These are phyloP conservation scores for Leucophenga montana DNA, from an alignment of 2,888 invertebrate species.

Conservation along the genomic window DNA sequence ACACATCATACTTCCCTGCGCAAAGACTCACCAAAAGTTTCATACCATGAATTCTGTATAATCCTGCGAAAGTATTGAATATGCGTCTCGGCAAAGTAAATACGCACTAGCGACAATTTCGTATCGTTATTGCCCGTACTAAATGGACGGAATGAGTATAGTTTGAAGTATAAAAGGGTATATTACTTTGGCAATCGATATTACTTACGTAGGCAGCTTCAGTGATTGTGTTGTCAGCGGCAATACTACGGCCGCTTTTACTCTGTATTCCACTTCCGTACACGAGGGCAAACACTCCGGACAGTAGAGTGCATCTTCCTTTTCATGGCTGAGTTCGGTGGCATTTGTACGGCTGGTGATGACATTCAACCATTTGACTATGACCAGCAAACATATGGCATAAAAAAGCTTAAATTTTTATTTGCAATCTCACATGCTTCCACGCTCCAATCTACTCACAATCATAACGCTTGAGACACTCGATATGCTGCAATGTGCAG, in stretches of 20 bases:
- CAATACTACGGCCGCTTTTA: slow-evolving; percentile 63
- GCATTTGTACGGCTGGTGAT: slow-evolving; percentile 61
- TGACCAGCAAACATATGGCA: slow-evolving; percentile 25
- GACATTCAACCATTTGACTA: slow-evolving; percentile 73
- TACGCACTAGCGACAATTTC: slow-evolving; percentile 60
- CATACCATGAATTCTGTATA: slow-evolving; percentile 75
- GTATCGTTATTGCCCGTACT: slow-evolving; percentile 50
- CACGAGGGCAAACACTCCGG: slow-evolving; percentile 77
- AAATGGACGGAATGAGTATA: background rate
- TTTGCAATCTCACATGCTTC: slow-evolving; percentile 38
- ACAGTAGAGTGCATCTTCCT: slow-evolving; percentile 75
- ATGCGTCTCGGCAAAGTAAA: slow-evolving; percentile 63
- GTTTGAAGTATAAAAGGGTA: background rate
- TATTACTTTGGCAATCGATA: slow-evolving; percentile 9
- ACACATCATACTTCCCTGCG: slow-evolving; percentile 27
- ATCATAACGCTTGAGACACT: slow-evolving; percentile 75
- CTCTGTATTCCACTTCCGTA: slow-evolving; percentile 74
- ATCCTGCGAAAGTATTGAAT: slow-evolving; percentile 66
- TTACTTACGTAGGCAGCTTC: slow-evolving; percentile 46
- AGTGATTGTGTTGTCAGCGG: slow-evolving; percentile 42
- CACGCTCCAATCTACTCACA: slow-evolving; percentile 73
- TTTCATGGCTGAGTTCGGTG: slow-evolving; percentile 74
- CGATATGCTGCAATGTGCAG: slow-evolving; percentile 65
- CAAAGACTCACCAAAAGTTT: slow-evolving; percentile 76
- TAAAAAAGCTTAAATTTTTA: slow-evolving; percentile 34